Percentiles rank a stretch among this genome's conserved stretches.
phyloP scores from a whole-genome alignment of 2,888 invertebrate species.

The Lysandra bellargus region DNA sequence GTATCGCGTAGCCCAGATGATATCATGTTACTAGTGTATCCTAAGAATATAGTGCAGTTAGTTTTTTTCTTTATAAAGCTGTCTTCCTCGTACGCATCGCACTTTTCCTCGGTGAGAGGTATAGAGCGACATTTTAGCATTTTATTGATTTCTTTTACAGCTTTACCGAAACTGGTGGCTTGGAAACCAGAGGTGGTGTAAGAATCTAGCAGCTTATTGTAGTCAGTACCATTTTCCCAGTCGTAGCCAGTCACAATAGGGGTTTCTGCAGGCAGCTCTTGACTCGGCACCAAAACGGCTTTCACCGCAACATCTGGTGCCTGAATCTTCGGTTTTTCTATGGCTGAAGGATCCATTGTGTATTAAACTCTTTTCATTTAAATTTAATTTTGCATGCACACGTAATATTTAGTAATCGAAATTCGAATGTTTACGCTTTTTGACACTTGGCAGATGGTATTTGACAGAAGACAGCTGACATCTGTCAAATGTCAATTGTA shows the following conservation, averaged over 20 bases:
- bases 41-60: conserved; percentile 97
- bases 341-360: conserved; percentile 2
- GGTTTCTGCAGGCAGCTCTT: conserved; percentile 83
- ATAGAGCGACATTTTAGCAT: conserved; percentile 90
- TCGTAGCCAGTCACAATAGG: conserved; percentile 92
- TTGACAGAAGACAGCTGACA: neutral
- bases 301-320: conserved; percentile 81
- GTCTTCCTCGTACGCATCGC: conserved; percentile 87
- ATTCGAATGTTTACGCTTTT: neutral
- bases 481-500: too few relatives aligned
- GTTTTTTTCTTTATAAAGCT: conserved; percentile 87
- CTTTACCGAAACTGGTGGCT: conserved; percentile 96
- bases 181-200: conserved; percentile 96
- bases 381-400: neutral
- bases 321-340: conserved; percentile 50
- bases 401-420: neutral
- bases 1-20: conserved; percentile 97
- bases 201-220: conserved; percentile 89
- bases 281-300: conserved; percentile 86
- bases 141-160: conserved; percentile 93
- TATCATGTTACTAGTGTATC: conserved; percentile 98
- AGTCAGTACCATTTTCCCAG: conserved; percentile 94
- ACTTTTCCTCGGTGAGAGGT: conserved; percentile 84
- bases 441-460: neutral
- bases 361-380: neutral